phyloP scores from a whole-genome alignment of 1,140 invertebrate species.

The Augochlora pura region DNA sequence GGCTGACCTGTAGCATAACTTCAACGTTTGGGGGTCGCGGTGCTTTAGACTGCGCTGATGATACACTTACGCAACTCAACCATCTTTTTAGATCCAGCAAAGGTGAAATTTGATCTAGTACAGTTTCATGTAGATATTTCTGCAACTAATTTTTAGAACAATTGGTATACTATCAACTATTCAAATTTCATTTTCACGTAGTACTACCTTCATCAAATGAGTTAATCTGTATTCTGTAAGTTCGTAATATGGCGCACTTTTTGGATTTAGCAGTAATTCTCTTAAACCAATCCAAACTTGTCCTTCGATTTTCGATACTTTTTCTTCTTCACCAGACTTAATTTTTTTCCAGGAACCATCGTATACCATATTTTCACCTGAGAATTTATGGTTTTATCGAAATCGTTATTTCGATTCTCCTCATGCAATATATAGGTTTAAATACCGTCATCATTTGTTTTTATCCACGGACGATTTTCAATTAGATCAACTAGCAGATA shows the following conservation, averaged over 20 bases:
- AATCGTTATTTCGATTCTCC: not conserved
- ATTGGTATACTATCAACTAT: not conserved
- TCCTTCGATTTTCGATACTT: slow-evolving; percentile 84
- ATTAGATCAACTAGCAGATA: slow-evolving; percentile 86
- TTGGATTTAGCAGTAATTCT: slow-evolving; percentile 84
- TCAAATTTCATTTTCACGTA: slow-evolving; percentile 6
- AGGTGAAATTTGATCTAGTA: slow-evolving; percentile 89
- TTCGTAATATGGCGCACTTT: slow-evolving; percentile 84
- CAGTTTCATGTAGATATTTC: slow-evolving; percentile 82
- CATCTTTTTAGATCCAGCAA: slow-evolving; percentile 87
- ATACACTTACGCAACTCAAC: slow-evolving; percentile 81
- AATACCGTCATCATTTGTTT: slow-evolving; percentile 80
- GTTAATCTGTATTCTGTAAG: slow-evolving; percentile 85
- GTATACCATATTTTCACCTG: slow-evolving; percentile 69
- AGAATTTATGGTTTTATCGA: slow-evolving; percentile 36
- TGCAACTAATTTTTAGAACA: slow-evolving; percentile 78
- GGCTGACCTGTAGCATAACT: slow-evolving; percentile 80
- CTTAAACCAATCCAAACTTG: slow-evolving; percentile 87
- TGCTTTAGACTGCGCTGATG: slow-evolving; percentile 62
- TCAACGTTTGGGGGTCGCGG: slow-evolving; percentile 81
- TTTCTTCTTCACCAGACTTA: slow-evolving; percentile 77
- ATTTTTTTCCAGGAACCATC: slow-evolving; percentile 84
- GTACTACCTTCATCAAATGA: slow-evolving; percentile 84
- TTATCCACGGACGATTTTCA: slow-evolving; percentile 85
- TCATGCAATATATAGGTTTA: slow-evolving; percentile 18